Percentiles rank a stretch among this genome's conserved stretches.
phyloP scores from a whole-genome alignment of 2,888 invertebrate species.

The Zonitis immaculata region DNA sequence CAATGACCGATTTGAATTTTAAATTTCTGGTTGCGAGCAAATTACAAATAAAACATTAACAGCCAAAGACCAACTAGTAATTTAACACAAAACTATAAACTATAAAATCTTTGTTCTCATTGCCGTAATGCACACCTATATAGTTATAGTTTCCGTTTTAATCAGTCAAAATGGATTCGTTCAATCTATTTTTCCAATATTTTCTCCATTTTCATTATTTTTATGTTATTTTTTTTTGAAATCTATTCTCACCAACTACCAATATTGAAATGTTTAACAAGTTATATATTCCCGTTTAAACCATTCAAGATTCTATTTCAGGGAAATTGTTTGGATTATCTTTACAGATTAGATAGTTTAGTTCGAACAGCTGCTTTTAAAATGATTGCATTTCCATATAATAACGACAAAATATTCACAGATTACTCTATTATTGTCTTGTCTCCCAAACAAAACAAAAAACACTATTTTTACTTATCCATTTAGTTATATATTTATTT shows the following conservation, averaged over 20 bases:
- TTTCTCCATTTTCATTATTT: neutral
- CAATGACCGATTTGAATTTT: too few relatives aligned
- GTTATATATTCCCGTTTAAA: neutral
- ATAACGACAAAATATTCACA: neutral
- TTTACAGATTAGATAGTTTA: neutral
- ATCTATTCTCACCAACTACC: neutral
- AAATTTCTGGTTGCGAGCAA: too few relatives aligned
- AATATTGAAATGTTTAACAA: neutral
- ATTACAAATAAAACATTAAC: too few relatives aligned
- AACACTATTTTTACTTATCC: too few relatives aligned
- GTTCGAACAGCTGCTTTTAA: neutral
- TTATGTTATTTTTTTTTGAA: neutral
- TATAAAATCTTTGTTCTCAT: neutral
- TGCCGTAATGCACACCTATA: neutral
- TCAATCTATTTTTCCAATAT: neutral
- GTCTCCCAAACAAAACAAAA: too few relatives aligned
- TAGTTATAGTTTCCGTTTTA: conserved; percentile 1
- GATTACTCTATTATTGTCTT: neutral
- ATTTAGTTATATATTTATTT: too few relatives aligned
- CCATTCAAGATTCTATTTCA: neutral
- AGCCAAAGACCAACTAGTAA: too few relatives aligned
- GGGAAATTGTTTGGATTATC: neutral
- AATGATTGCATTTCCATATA: neutral
- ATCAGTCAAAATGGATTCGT: neutral
- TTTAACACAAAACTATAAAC: neutral